Evolutionary conservation across 2,888 invertebrate species (phyloP).

Genomic region (Spatulosminthurus flaviceps): DNA sequence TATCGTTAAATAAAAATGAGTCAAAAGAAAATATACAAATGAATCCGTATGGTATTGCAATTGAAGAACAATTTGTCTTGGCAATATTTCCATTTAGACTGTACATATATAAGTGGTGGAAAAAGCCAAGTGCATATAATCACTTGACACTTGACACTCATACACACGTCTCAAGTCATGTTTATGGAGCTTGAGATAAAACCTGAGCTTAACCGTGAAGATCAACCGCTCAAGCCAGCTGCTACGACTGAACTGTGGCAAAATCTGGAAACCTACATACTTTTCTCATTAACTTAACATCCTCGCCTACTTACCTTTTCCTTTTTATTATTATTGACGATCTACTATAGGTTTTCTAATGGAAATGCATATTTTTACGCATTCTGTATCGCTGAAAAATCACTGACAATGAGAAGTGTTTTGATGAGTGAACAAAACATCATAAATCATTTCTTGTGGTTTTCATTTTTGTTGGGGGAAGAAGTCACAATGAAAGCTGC

Average conservation of each 20-base stretch:
- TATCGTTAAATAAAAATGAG: not conserved
- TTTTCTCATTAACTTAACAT: not conserved
- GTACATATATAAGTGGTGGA: too few relatives aligned
- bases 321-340: too few relatives aligned
- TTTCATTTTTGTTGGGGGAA: not conserved
- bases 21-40: not conserved
- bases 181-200: not conserved
- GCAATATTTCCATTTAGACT: not conserved
- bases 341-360: too few relatives aligned
- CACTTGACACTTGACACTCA: slow-evolving; percentile 8
- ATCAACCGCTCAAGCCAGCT: slow-evolving; percentile 3
- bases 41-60: not conserved
- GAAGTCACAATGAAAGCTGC: too few relatives aligned
- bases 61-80: slow-evolving; percentile 11
- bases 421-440: not conserved
- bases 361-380: not conserved
- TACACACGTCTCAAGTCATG: not conserved
- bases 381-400: not conserved
- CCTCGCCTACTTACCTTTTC: not conserved
- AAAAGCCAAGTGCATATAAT: not conserved
- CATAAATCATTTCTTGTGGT: not conserved
- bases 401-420: too few relatives aligned
- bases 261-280: slow-evolving; percentile 1
- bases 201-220: slow-evolving; percentile 5
- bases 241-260: not conserved